Conservation (phyloP, 2,888 invertebrate genomes). For the Malacosoma neustria region DNA sequence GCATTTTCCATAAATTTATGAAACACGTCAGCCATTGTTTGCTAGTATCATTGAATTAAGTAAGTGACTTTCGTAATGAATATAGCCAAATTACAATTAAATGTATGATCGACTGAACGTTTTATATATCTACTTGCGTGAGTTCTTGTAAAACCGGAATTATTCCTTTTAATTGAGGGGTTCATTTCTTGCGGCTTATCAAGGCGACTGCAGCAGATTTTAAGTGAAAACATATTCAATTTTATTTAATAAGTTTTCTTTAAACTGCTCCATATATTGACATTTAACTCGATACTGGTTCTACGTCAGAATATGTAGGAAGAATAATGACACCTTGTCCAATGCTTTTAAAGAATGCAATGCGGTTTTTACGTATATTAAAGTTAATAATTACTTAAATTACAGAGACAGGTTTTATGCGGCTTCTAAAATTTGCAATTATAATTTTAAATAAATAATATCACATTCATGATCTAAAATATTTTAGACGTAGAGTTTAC, state of each 20-base stretch:
- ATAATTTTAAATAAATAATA: too few species aligned
- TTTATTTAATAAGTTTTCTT: conserved; percentile 49
- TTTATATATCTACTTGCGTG: neutral
- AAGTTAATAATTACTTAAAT: too few species aligned
- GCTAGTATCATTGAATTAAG: conserved; percentile 30
- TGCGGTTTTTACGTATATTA: neutral
- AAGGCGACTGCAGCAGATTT: conserved; percentile 55
- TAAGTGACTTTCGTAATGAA: conserved; percentile 39
- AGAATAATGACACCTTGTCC: neutral
- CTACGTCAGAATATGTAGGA: neutral
- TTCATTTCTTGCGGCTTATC: conserved; percentile 43
- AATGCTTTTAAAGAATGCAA: neutral
- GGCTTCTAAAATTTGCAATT: too few species aligned
- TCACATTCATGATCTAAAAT: too few species aligned
- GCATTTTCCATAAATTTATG: neutral
- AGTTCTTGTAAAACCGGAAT: conserved; percentile 40
- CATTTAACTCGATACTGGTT: conserved; percentile 26
- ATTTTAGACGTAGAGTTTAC: too few species aligned
- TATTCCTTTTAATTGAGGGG: conserved; percentile 56
- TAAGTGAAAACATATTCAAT: conserved; percentile 53
- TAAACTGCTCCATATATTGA: conserved; percentile 58
- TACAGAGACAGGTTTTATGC: too few species aligned
- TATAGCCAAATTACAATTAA: conserved; percentile 43
- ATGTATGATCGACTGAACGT: conserved; percentile 20
- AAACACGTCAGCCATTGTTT: conserved; percentile 24